phyloP scores from a whole-genome alignment of 2,888 invertebrate genomes.

The Pammene aurita region DNA sequence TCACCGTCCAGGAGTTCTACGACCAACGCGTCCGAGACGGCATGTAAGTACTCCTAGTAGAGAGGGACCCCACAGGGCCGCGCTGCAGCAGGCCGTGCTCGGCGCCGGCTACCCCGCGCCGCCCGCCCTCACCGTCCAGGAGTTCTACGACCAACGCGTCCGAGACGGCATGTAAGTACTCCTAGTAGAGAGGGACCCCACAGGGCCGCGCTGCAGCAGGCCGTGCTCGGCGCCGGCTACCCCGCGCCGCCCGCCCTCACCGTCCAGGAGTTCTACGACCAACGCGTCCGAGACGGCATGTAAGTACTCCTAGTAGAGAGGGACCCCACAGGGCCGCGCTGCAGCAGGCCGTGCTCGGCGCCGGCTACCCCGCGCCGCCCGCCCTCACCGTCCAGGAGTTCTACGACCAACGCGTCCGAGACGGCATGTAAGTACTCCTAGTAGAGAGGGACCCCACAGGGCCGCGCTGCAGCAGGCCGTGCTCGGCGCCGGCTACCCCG shows the following conservation, averaged over 20 bases:
- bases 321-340: slow-evolving; percentile 89
- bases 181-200: too few species aligned
- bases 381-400: slow-evolving; percentile 97
- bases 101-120: slow-evolving; percentile 97
- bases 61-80: too few species aligned
- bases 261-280: slow-evolving; percentile 97
- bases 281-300: slow-evolving; percentile 90
- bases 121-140: slow-evolving; percentile 96
- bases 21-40: slow-evolving; percentile 92
- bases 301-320: slow-evolving; percentile 75
- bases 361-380: slow-evolving; percentile 97
- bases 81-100: slow-evolving; percentile 94
- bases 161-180: slow-evolving; percentile 87
- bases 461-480: slow-evolving; percentile 95
- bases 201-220: slow-evolving; percentile 93
- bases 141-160: slow-evolving; percentile 95
- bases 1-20: slow-evolving; percentile 98
- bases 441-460: too few species aligned
- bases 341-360: slow-evolving; percentile 96
- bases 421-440: slow-evolving; percentile 85
- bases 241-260: slow-evolving; percentile 96
- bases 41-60: slow-evolving; percentile 80
- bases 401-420: slow-evolving; percentile 92
- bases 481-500: slow-evolving; percentile 97
- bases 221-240: slow-evolving; percentile 97